phyloP scores from a whole-genome alignment of 1,140 invertebrate species.

The Drosophila sechellia region DNA sequence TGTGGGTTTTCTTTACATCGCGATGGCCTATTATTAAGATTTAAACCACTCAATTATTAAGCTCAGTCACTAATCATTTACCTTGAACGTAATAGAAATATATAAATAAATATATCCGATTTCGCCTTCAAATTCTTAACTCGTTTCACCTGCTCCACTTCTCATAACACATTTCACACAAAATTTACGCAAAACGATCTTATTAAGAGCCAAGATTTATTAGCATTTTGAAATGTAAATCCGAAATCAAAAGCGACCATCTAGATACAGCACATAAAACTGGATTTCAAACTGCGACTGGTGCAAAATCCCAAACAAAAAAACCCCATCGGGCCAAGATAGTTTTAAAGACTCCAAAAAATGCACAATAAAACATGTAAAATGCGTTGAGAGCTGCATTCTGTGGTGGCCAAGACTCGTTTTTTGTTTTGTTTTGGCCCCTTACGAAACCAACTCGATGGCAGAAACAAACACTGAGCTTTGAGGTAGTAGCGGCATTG shows the following conservation, averaged over 20 bases:
- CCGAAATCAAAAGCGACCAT: conserved; percentile 71
- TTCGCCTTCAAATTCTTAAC: conserved; percentile 41
- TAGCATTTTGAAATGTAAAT: conserved; percentile 67
- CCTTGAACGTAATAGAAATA: neutral
- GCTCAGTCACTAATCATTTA: no score
- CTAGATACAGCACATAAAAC: conserved; percentile 41
- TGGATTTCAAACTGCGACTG: conserved; percentile 36
- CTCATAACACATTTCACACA: conserved; percentile 53
- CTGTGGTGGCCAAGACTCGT: conserved; percentile 42
- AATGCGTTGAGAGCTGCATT: conserved; percentile 60
- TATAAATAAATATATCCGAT: neutral
- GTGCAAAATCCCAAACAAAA: conserved; percentile 20
- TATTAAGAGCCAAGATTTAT: conserved; percentile 64
- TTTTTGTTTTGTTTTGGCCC: conserved; percentile 8
- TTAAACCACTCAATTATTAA: neutral
- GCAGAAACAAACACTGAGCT: conserved; percentile 35
- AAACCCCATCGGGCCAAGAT: conserved; percentile 17
- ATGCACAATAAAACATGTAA: conserved; percentile 56
- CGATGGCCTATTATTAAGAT: neutral
- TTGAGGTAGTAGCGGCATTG: conserved; percentile 44
- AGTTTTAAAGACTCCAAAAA: conserved; percentile 35
- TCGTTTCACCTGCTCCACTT: conserved; percentile 54
- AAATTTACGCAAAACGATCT: conserved; percentile 60
- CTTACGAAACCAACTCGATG: conserved; percentile 42
- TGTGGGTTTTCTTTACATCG: neutral